Percentiles rank a stretch among this genome's conserved stretches.
Evolutionary conservation across 2,797 vertebrate species (phyloP).

Genomic region (Pseudochirops corinnae): DNA sequence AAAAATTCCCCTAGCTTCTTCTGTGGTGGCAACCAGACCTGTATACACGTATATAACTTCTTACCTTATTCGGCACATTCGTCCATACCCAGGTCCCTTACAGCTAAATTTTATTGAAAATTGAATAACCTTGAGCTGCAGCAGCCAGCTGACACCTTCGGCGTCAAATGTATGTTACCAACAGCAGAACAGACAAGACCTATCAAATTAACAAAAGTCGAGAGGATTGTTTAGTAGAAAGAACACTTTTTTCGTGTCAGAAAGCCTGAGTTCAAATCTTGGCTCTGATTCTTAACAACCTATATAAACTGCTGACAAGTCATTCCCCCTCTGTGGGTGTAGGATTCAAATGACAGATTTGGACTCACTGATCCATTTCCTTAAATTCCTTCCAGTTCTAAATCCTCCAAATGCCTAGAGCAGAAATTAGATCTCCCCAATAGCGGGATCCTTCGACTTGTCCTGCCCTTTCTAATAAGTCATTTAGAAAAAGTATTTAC

Average conservation of each 20-base stretch:
- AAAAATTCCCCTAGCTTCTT: constrained; percentile 43
- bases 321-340: constrained; percentile 44
- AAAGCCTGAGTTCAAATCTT: constrained; percentile 12
- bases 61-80: background rate
- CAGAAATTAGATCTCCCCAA: background rate
- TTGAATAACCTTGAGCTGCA: background rate
- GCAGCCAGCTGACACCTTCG: background rate
- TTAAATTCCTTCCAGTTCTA: background rate
- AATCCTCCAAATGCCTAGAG: background rate
- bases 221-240: constrained; percentile 27
- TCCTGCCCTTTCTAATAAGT: background rate
- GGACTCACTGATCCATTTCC: background rate
- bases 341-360: background rate
- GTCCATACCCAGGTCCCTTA: background rate
- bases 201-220: background rate
- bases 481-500: constrained; percentile 10
- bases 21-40: background rate
- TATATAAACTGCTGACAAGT: constrained; percentile 23
- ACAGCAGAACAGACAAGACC: background rate
- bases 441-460: background rate
- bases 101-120: background rate
- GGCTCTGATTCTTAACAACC: constrained; percentile 23
- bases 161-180: background rate
- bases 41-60: background rate
- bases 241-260: constrained; percentile 18